These are phyloP conservation scores for Nemurella pictetii DNA, from an alignment of 2,888 invertebrate genomes.

Conservation along the genomic window DNA sequence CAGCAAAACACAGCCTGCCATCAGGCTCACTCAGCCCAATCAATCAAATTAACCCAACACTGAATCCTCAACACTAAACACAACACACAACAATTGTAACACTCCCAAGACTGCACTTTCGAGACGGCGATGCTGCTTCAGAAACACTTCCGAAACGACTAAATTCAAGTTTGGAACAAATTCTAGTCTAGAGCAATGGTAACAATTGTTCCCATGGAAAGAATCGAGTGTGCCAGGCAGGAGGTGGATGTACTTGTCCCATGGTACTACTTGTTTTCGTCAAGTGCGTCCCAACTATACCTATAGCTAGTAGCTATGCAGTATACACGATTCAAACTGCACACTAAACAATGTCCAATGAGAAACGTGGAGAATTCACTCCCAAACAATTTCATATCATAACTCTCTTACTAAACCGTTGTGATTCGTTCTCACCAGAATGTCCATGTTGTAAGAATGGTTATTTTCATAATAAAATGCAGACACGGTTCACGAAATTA, in stretches of 20 bases:
- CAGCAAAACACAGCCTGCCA: too few relatives aligned
- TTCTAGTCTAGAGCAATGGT: neutral
- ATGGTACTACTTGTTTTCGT: neutral
- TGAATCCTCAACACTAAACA: neutral
- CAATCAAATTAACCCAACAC: too few relatives aligned
- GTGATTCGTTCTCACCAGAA: neutral
- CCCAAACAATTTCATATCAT: constrained; percentile 9
- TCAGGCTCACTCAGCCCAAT: too few relatives aligned
- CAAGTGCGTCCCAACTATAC: neutral
- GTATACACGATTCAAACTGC: neutral
- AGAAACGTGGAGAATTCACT: neutral
- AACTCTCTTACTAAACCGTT: neutral
- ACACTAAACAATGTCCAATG: neutral
- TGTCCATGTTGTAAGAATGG: constrained; percentile 16
- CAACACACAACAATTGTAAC: neutral
- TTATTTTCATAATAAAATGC: constrained; percentile 28
- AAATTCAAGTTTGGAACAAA: neutral
- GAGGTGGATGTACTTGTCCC: too few relatives aligned
- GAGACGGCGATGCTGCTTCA: neutral
- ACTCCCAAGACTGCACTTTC: neutral
- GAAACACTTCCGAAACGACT: neutral
- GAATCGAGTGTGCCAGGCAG: neutral
- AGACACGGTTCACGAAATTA: constrained; percentile 21
- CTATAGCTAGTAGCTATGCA: too few relatives aligned
- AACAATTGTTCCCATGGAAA: neutral